These are phyloP conservation scores for Lacanobia oleracea DNA, from an alignment of 2,888 invertebrate species.

Conservation along the genomic window DNA sequence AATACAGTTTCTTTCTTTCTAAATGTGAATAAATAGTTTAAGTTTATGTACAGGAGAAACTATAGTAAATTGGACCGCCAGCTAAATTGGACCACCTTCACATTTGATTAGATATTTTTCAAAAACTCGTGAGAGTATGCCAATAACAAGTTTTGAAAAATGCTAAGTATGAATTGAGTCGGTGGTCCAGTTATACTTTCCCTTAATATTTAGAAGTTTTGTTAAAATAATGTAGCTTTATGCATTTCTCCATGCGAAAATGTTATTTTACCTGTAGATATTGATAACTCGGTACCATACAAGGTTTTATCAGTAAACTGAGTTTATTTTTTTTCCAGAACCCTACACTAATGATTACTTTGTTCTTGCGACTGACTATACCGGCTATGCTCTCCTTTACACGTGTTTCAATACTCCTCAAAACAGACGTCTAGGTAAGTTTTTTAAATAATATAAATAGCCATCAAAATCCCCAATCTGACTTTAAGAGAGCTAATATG, in stretches of 20 bases:
- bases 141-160: no score
- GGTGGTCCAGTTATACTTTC: no score
- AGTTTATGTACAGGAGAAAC: background rate
- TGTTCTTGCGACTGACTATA: conserved; percentile 82
- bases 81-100: no score
- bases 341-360: background rate
- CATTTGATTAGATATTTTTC: no score
- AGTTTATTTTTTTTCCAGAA: conserved; percentile 14
- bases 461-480: background rate
- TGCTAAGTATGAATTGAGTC: no score
- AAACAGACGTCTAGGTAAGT: conserved; percentile 77
- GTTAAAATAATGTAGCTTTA: background rate
- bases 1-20: background rate
- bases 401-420: conserved; percentile 75
- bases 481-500: background rate
- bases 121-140: no score
- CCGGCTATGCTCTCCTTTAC: conserved; percentile 79
- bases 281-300: no score
- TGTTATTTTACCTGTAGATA: no score
- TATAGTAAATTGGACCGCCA: no score
- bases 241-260: background rate
- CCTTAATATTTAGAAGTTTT: background rate
- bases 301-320: background rate
- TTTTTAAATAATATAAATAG: background rate
- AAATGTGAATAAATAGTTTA: background rate